These are phyloP conservation scores for Indicator indicator DNA, from an alignment of 2,113 vertebrate species.

Conservation along the genomic window DNA sequence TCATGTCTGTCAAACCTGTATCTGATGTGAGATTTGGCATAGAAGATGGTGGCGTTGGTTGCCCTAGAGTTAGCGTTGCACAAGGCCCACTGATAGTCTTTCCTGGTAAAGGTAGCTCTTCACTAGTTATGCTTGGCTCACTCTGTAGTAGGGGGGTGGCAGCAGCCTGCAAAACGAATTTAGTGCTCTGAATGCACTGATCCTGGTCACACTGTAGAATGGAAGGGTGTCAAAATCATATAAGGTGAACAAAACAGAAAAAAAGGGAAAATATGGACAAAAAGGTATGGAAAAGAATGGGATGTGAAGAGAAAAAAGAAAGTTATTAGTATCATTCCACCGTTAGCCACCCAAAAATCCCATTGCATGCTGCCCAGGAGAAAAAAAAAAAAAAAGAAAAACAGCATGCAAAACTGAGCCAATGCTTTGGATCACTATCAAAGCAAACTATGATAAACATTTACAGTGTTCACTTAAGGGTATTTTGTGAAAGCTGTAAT, in stretches of 20 bases:
- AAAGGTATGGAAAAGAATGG: slow-evolving; percentile 48
- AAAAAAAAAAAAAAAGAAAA: not conserved
- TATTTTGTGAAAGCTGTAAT: not conserved
- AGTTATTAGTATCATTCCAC: slow-evolving; percentile 77
- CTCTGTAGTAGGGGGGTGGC: slow-evolving; percentile 92
- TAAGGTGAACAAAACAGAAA: slow-evolving; percentile 9
- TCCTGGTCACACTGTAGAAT: slow-evolving; percentile 94
- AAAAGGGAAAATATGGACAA: not conserved
- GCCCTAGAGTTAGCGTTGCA: slow-evolving; percentile 86
- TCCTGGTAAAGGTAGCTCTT: slow-evolving; percentile 83
- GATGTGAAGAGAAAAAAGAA: slow-evolving; percentile 69
- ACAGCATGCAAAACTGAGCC: not conserved
- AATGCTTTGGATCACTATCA: not conserved
- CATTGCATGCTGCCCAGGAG: slow-evolving; percentile 32
- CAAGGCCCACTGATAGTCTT: slow-evolving; percentile 86
- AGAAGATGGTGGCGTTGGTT: slow-evolving; percentile 93
- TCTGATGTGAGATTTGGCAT: slow-evolving; percentile 90
- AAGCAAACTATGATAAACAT: not conserved
- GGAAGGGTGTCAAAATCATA: slow-evolving; percentile 63
- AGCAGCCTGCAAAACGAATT: slow-evolving; percentile 99
- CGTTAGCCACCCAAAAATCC: slow-evolving; percentile 53
- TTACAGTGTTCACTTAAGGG: not conserved
- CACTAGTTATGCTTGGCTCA: slow-evolving; percentile 88
- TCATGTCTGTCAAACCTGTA: slow-evolving; percentile 80
- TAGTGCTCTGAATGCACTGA: slow-evolving; percentile 99